Percentiles rank a stretch among this genome's conserved stretches.
Evolutionary conservation across 2,113 vertebrate species (phyloP).

Genomic region (Lasiurus cinereus): DNA sequence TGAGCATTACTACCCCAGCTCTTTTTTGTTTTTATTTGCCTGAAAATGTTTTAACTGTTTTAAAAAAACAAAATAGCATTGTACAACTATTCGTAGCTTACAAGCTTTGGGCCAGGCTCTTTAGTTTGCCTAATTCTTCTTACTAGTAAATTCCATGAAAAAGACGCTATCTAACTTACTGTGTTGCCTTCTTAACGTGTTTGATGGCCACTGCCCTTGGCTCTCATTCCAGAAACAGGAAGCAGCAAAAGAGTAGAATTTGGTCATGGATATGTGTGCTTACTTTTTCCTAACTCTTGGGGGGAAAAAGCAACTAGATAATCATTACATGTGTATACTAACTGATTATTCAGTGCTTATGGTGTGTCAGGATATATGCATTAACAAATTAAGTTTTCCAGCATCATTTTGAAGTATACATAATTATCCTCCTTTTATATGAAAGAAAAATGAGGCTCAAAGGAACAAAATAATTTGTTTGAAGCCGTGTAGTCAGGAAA

Average conservation of each 20-base stretch:
- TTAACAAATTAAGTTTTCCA: conserved; percentile 40
- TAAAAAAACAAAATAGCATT: not conserved
- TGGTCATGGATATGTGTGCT: not conserved
- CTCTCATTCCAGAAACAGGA: not conserved
- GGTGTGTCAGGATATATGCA: not conserved
- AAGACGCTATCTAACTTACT: not conserved
- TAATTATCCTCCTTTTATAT: not conserved
- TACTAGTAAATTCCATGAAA: not conserved
- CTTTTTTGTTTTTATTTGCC: no score
- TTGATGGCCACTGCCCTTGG: not conserved
- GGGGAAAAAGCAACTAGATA: conserved; percentile 22
- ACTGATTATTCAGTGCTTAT: not conserved
- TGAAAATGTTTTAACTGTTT: no score
- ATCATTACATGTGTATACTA: not conserved
- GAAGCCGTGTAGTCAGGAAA: not conserved
- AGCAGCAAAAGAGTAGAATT: not conserved
- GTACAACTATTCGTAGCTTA: not conserved
- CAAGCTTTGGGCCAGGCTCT: not conserved
- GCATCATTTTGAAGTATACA: not conserved
- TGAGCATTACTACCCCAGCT: no score
- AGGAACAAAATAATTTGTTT: not conserved
- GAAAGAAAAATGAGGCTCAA: not conserved
- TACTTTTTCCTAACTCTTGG: not conserved
- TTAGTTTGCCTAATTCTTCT: not conserved
- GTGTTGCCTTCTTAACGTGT: not conserved